Conservation (phyloP, 2,797 vertebrate genomes). For the Denticeps clupeoides region DNA sequence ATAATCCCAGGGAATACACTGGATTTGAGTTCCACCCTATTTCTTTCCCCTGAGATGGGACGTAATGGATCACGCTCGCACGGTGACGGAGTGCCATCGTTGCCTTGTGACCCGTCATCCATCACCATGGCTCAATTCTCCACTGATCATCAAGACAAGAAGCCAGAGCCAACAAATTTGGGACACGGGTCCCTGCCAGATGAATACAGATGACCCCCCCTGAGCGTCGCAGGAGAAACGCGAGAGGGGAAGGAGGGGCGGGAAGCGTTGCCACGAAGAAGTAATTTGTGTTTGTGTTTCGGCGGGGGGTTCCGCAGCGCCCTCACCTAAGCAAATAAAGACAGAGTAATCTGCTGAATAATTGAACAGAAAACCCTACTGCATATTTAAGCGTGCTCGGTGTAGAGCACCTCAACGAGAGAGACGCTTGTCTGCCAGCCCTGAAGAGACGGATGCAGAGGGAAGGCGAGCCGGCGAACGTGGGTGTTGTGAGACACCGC, state of each 20-base stretch:
- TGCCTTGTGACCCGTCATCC: conserved; percentile 38
- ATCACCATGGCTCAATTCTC: conserved; percentile 41
- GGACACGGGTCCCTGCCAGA: conserved; percentile 27
- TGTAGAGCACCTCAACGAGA: too few species aligned
- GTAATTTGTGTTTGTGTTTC: too few species aligned
- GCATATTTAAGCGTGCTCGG: too few species aligned
- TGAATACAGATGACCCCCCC: conserved; percentile 43
- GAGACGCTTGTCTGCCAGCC: too few species aligned
- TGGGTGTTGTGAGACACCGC: background rate
- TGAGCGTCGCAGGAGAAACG: too few species aligned
- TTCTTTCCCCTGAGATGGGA: conserved; percentile 19
- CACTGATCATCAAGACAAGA: conserved; percentile 32
- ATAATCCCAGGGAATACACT: conserved; percentile 26
- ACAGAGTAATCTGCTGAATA: background rate
- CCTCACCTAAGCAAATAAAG: background rate
- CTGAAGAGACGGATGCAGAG: background rate
- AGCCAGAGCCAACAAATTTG: conserved; percentile 36
- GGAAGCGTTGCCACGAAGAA: too few species aligned
- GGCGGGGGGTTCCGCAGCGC: background rate
- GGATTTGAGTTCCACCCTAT: conserved; percentile 30
- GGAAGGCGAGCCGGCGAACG: background rate
- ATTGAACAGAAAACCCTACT: background rate
- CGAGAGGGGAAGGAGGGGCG: too few species aligned
- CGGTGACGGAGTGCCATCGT: conserved; percentile 43
- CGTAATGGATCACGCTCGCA: conserved; percentile 38